A percentile compares a stretch with the other conserved stretches of the same genome.
Conservation (phyloP, 92 coral and sea anemone genomes). For the Micromussa lordhowensis region DNA sequence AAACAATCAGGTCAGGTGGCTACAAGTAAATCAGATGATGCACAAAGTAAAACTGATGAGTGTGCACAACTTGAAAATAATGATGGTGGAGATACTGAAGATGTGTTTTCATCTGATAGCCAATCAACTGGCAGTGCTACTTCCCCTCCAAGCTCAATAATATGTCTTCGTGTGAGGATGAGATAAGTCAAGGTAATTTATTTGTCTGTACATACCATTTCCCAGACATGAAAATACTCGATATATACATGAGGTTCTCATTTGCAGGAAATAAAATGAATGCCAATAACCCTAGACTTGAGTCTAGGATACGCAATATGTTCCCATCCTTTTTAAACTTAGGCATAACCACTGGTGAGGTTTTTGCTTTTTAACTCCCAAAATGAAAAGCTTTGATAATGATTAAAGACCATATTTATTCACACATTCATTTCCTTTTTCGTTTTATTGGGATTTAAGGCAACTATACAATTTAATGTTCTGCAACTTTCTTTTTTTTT, state of each 20-base stretch:
- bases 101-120: background rate
- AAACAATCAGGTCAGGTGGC: conserved; percentile 6
- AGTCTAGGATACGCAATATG: background rate
- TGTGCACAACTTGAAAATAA: background rate
- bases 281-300: background rate
- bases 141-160: background rate
- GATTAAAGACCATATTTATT: too few relatives aligned
- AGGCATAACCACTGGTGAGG: too few relatives aligned
- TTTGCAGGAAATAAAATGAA: background rate
- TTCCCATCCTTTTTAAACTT: background rate
- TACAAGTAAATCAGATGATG: background rate
- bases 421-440: too few relatives aligned
- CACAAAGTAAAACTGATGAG: background rate
- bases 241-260: background rate
- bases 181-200: background rate
- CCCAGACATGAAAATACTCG: background rate
- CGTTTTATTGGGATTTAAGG: background rate
- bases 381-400: too few relatives aligned
- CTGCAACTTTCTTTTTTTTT: background rate
- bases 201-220: background rate
- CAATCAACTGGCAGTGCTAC: too few relatives aligned
- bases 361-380: too few relatives aligned
- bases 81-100: conserved; percentile 9
- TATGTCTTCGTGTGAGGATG: background rate
- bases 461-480: background rate